Base-by-base conservation (phyloP, 2,113 vertebrate genomes). In the Choloepus hoffmanni region DNA sequence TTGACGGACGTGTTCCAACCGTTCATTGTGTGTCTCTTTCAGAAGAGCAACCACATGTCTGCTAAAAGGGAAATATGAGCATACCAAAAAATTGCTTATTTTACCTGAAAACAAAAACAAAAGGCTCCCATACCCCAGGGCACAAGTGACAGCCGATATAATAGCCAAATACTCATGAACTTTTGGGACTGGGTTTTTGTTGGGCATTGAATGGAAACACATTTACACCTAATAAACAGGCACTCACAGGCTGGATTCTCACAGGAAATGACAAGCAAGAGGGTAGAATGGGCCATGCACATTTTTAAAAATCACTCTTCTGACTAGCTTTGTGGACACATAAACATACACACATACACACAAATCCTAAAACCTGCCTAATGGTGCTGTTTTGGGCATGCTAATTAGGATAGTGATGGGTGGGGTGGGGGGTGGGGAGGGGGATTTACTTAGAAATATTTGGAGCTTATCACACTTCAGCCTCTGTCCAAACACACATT, bases 71-170 rank as follows among this genome's bases (percentile, higher is more conserved):
- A 95, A 76, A 60, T 67, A 60, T 0, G n/a, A 45, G 40, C 62
- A 92, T 68, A 94, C 4, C 50, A 53, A 73, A 53, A 85, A 33
- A 84, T 87, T 94, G 92, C 3, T 94, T 96, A 97, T 90, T 98
- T 97, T 89, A 89, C 92, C 92, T 97, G 63, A 92, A 74, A 82
- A 45, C n/a, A 58, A 14, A 53, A 72, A 89, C 88, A 85, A 81
- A 92, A 96, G 68, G 88, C 30, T 85, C 81, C 85, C 85, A 70
- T 79, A 73, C 95, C 67, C 79, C 60, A 74, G 96, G 97, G 96
- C 84, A 96, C 48, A 97, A 97, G 73, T 96, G 96, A 95, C 85
- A 97, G 94, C 86, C 79, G 97, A 96, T 97, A 98, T 97, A 98
- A 96, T 81, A 89, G 62, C 79, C 87, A 86, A 93, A 50, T 43